Percentiles rank a stretch among this genome's conserved stretches.
Evolutionary conservation across 2,888 invertebrate genomes (phyloP).

Genomic region (Hyposoter didymator): DNA sequence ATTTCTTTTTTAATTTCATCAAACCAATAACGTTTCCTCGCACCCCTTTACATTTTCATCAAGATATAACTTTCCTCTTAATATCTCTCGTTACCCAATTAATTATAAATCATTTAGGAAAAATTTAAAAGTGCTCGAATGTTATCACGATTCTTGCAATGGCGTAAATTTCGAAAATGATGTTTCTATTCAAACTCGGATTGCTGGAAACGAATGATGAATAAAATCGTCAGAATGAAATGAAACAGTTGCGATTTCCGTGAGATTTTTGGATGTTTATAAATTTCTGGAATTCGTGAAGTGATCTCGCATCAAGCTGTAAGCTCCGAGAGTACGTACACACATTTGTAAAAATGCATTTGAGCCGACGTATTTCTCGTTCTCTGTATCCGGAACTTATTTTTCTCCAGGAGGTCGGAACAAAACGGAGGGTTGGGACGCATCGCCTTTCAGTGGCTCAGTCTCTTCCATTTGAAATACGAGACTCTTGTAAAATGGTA

Average conservation of each 20-base stretch:
- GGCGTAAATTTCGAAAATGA: too few relatives aligned
- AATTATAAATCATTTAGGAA: too few relatives aligned
- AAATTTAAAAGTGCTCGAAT: too few relatives aligned
- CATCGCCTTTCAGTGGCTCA: constrained; percentile 13
- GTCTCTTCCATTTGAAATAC: background rate
- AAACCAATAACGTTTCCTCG: background rate
- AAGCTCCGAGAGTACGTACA: background rate
- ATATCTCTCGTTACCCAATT: too few relatives aligned
- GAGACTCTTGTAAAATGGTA: constrained; percentile 7
- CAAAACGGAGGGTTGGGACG: constrained; percentile 19
- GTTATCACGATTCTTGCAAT: too few relatives aligned
- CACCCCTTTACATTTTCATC: background rate
- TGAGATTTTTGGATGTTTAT: background rate
- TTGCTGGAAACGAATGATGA: too few relatives aligned
- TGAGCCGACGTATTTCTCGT: constrained; percentile 7
- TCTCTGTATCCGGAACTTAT: constrained; percentile 10
- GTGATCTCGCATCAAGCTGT: constrained; percentile 16
- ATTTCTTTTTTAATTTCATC: background rate
- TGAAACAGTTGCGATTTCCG: background rate
- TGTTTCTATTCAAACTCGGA: too few relatives aligned
- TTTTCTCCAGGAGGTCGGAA: background rate
- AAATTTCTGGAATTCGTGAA: constrained; percentile 21
- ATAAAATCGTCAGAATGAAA: too few relatives aligned
- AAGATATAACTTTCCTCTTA: background rate
- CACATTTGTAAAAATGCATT: background rate